Percentiles rank a stretch among this genome's conserved stretches.
phyloP scores from a whole-genome alignment of 2,888 invertebrate genomes.

The Leucophora obtusa region DNA sequence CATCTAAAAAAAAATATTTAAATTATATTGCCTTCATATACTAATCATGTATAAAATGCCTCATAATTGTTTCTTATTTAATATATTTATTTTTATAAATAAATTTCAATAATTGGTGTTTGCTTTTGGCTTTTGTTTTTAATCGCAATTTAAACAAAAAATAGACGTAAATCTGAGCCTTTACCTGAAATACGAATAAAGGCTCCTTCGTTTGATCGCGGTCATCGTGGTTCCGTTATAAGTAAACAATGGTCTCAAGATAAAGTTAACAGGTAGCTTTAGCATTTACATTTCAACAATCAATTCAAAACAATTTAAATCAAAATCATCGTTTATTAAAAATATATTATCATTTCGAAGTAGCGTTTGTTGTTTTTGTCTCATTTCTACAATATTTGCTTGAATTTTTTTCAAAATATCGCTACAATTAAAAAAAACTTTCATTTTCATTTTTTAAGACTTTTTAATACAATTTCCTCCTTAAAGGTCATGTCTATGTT shows the following conservation, averaged over 20 bases:
- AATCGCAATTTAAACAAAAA: conserved; percentile 34
- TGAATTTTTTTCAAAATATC: conserved; percentile 3
- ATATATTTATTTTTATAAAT: conserved; percentile 2
- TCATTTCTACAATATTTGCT: not conserved
- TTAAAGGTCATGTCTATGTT: not conserved
- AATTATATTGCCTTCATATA: not conserved
- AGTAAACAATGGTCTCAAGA: conserved; percentile 77
- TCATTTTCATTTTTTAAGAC: conserved; percentile 1
- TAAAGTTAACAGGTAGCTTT: conserved; percentile 76
- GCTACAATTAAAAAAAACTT: not conserved
- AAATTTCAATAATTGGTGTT: conserved; percentile 48
- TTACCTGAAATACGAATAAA: conserved; percentile 88
- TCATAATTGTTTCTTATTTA: conserved; percentile 32
- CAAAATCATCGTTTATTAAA: not conserved
- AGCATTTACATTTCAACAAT: conserved; percentile 35
- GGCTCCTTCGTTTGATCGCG: conserved; percentile 89
- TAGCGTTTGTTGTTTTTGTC: conserved; percentile 15
- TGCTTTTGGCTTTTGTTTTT: conserved; percentile 56
- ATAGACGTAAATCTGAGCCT: conserved; percentile 81
- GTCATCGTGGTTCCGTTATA: conserved; percentile 81
- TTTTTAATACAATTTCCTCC: not conserved
- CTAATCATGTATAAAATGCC: conserved; percentile 14
- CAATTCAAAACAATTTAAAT: conserved; percentile 20
- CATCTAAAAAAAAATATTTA: too few relatives aligned
- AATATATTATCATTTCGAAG: conserved; percentile 15